A percentile compares a stretch with the other conserved stretches of the same genome.
These are phyloP conservation scores for Semnornis frantzii DNA, from an alignment of 2,113 vertebrate species.

Conservation along the genomic window DNA sequence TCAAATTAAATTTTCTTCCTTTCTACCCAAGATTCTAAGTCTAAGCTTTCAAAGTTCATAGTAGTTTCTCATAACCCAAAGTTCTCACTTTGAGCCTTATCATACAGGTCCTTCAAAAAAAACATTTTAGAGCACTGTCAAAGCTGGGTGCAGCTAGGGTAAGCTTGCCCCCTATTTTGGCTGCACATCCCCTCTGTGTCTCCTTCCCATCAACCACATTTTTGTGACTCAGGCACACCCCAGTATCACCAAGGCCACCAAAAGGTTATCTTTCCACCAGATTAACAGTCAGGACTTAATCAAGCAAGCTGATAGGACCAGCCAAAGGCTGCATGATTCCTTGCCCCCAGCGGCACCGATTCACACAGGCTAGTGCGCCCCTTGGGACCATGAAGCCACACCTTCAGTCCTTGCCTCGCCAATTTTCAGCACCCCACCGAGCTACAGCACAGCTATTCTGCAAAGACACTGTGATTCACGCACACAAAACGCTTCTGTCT, in stretches of 20 bases:
- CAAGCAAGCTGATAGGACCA: background rate
- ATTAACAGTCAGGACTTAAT: background rate
- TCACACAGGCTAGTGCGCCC: background rate
- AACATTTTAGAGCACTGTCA: background rate
- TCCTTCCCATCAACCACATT: background rate
- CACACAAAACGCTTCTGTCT: background rate
- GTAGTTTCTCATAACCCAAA: background rate
- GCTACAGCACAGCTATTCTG: background rate
- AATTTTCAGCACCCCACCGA: background rate
- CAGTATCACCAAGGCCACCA: background rate
- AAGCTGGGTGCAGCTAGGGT: background rate
- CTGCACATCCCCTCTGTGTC: too few relatives aligned
- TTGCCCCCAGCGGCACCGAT: background rate
- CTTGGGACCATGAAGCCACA: background rate
- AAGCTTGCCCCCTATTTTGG: fast-evolving
- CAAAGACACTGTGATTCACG: fast-evolving
- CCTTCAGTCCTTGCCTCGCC: background rate
- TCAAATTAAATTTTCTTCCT: background rate
- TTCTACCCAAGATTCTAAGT: background rate
- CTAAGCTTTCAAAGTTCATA: background rate
- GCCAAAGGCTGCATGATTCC: background rate
- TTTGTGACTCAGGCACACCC: background rate
- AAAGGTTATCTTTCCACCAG: background rate
- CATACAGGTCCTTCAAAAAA: background rate
- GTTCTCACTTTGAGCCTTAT: background rate